Base-by-base conservation (phyloP, 2,797 vertebrate species). In the Decapterus maruadsi region DNA sequence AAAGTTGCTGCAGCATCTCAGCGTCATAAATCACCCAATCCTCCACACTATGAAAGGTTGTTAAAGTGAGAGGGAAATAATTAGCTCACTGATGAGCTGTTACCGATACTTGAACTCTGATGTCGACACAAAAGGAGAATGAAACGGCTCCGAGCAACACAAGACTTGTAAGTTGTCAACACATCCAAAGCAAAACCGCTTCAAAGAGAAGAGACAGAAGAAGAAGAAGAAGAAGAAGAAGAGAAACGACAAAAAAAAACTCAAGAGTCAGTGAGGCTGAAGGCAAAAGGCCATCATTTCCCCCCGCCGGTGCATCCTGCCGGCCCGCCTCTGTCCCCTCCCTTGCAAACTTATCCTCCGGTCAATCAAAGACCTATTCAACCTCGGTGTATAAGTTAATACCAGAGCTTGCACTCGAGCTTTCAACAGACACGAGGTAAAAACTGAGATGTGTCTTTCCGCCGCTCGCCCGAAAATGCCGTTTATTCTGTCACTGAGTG, bases 321-420 rank as follows among this genome's bases (percentile, higher is more conserved):
- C 66, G 78, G 66, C 82, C 84, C 17, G 16, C 60, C 72, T 55
- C 57, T 26, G 71, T 73, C 67, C 69, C 78, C 82, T 79, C 69
- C 34, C 75, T 26, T 61, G 74, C 75, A 74, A 83, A 82, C 63
- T 60, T 67, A 72, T 72, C 84, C 85, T 78, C 75, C 59, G 86
- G 81, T 93, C 92, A 93, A 92, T 93, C 91, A 93, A 81, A 88
- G 75, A 87, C 60, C 67, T 81, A 85, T 85, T 89, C 84, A 84
- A 80, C 87, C 92, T 83, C 57, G 77, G 72, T 75, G 75, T 65
- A 80, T 68, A 77, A 91, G 83, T 90, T 90, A 93, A 93, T 88
- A 84, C 77, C 78, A 75, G 56, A 54, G 53, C 69, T 50, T 64
- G 60, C 72, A 14, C 56, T 38, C 73, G 70, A 72, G 78, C 53